A percentile compares a stretch with the other conserved stretches of the same genome.
These are phyloP conservation scores for Stenurella melanura DNA, from an alignment of 2,888 invertebrate species.

Conservation along the genomic window DNA sequence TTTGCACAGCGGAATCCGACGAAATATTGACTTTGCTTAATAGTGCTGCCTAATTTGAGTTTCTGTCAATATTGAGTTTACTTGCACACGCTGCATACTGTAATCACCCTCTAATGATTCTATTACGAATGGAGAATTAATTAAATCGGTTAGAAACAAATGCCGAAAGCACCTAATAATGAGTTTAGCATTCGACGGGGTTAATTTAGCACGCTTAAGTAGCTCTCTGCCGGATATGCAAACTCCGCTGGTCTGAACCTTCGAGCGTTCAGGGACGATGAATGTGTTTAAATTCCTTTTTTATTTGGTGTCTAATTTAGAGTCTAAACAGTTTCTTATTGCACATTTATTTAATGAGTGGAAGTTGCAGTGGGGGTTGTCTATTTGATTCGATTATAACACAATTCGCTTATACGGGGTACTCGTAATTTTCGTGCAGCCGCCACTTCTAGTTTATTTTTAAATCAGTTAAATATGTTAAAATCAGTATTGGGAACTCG, in stretches of 20 bases:
- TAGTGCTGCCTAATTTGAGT: slow-evolving; percentile 43
- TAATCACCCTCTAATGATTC: slow-evolving; percentile 41
- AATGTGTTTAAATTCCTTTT: background rate
- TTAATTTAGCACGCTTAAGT: slow-evolving; percentile 6
- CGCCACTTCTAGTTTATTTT: no score
- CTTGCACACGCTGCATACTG: slow-evolving; percentile 42
- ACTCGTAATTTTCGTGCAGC: no score
- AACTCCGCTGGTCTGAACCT: slow-evolving; percentile 9
- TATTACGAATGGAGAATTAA: slow-evolving; percentile 39
- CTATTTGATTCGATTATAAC: no score
- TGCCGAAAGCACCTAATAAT: slow-evolving; percentile 33
- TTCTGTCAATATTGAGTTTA: slow-evolving; percentile 45
- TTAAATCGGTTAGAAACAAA: slow-evolving; percentile 36
- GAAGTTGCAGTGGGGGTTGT: no score
- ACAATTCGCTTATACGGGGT: no score
- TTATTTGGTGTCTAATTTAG: background rate
- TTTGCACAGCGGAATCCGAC: slow-evolving; percentile 8
- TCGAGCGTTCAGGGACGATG: background rate
- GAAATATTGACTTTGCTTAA: slow-evolving; percentile 48
- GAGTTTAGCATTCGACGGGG: slow-evolving; percentile 21
- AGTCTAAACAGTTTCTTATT: background rate
- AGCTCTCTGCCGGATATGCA: slow-evolving; percentile 16
- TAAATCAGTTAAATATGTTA: no score
- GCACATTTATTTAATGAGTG: background rate
- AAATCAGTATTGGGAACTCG: no score